phyloP scores from a whole-genome alignment of 2,113 vertebrate genomes.

The Melanerpes formicivorus region DNA sequence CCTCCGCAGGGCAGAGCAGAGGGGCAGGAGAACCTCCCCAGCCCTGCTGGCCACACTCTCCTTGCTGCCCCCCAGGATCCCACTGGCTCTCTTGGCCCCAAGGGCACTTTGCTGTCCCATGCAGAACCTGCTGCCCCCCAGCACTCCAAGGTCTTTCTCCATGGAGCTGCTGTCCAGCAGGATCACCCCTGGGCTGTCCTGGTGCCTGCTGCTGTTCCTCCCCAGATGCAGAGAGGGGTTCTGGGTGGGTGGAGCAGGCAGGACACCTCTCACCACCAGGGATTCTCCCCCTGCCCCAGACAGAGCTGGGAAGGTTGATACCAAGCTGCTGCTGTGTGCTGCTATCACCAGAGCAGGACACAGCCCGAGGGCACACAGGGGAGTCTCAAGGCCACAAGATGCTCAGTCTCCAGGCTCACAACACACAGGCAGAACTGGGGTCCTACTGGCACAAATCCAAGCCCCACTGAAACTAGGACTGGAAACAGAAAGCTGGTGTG shows the following conservation, averaged over 20 bases:
- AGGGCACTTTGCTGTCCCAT: too few relatives aligned
- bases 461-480: not conserved
- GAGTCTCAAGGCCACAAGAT: not conserved
- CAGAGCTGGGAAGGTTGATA: not conserved
- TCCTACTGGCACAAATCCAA: not conserved
- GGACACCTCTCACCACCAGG: not conserved
- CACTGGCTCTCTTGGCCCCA: too few relatives aligned
- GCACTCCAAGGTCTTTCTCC: too few relatives aligned
- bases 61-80: too few relatives aligned
- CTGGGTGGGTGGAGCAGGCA: rapidly evolving
- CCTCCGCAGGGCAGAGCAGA: too few relatives aligned
- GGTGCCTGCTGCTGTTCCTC: too few relatives aligned
- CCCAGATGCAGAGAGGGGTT: not conserved
- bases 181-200: too few relatives aligned
- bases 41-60: too few relatives aligned
- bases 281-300: not conserved
- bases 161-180: too few relatives aligned
- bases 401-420: not conserved
- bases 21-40: too few relatives aligned
- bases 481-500: not conserved
- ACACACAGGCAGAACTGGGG: not conserved
- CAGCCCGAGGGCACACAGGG: not conserved
- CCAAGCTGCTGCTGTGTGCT: not conserved
- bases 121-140: too few relatives aligned
- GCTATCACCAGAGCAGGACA: not conserved